Conservation (phyloP, 2,888 invertebrate species). For the Epinotia nisella region DNA sequence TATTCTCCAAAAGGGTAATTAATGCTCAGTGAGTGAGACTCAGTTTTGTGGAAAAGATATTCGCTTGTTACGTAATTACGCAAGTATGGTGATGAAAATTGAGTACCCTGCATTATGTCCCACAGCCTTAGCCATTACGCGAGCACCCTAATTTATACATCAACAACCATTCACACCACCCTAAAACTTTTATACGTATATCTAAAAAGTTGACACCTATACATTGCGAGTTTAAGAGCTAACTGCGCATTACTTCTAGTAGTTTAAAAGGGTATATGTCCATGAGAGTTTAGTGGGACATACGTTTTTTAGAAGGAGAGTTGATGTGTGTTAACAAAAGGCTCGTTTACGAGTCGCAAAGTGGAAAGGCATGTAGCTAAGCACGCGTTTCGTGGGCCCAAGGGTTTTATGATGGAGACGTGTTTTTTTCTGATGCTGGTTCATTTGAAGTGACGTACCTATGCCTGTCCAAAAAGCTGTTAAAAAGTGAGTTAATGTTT, state of each 20-base stretch:
- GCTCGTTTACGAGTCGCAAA: constrained; percentile 72
- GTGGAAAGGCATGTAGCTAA: constrained; percentile 67
- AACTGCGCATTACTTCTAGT: constrained; percentile 50
- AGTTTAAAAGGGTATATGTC: constrained; percentile 1
- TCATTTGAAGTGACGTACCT: constrained; percentile 14
- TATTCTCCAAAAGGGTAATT: no score
- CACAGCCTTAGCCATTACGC: neutral
- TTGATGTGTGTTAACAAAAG: constrained; percentile 73
- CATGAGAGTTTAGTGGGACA: neutral
- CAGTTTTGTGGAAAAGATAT: no score
- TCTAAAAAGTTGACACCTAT: constrained; percentile 27
- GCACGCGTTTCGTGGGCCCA: constrained; percentile 55
- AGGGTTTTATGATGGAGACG: constrained; percentile 57
- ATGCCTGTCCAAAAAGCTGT: neutral
- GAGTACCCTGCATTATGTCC: neutral
- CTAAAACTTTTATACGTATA: constrained; percentile 19
- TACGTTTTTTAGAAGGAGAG: neutral
- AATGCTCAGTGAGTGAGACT: no score
- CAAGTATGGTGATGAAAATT: no score
- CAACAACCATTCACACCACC: constrained; percentile 1
- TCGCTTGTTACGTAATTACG: no score
- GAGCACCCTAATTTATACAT: constrained; percentile 19
- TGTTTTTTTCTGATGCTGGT: constrained; percentile 51
- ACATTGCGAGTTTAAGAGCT: constrained; percentile 58
- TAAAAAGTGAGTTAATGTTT: no score